Evolutionary conservation across 23 tunicate species (phyloP).

Genomic region (Halocynthia roretzi): DNA sequence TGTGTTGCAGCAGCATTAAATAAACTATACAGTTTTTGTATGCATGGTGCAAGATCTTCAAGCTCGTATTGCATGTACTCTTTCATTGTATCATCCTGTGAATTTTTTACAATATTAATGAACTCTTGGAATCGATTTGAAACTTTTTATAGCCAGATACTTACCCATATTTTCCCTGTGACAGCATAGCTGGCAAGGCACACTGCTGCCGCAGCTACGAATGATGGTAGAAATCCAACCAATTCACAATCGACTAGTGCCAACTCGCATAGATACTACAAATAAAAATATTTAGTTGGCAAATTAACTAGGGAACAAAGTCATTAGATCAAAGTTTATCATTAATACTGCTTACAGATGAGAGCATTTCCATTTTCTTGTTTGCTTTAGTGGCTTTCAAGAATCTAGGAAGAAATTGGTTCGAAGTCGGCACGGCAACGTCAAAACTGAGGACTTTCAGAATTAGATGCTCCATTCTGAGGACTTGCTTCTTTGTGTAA

Average conservation of each 20-base stretch:
- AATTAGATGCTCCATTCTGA: slow-evolving; percentile 93
- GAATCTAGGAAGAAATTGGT: slow-evolving; percentile 71
- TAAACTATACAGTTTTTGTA: slow-evolving; percentile 30
- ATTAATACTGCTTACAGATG: slow-evolving; percentile 38
- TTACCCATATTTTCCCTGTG: slow-evolving; percentile 82
- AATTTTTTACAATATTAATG: background rate
- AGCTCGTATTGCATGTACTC: slow-evolving; percentile 69
- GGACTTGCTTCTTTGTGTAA: slow-evolving; percentile 86
- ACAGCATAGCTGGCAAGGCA: slow-evolving; percentile 77
- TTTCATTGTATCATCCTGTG: slow-evolving; percentile 78
- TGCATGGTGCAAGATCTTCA: slow-evolving; percentile 69
- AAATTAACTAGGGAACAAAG: background rate
- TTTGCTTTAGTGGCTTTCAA: slow-evolving; percentile 64
- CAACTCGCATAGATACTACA: slow-evolving; percentile 77
- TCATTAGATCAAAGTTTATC: background rate
- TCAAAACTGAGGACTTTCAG: slow-evolving; percentile 78
- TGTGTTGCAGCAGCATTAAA: slow-evolving; percentile 31
- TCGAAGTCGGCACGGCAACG: slow-evolving; percentile 85
- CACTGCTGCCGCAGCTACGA: slow-evolving; percentile 75
- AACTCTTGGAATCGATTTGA: background rate
- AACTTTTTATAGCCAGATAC: background rate
- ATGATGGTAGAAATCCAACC: slow-evolving; percentile 61
- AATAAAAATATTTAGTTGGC: background rate
- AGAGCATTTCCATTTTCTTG: slow-evolving; percentile 52
- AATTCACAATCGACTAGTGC: slow-evolving; percentile 68